Evolutionary conservation across 2,888 invertebrate genomes (phyloP).

Genomic region (Diplolepis rosae): DNA sequence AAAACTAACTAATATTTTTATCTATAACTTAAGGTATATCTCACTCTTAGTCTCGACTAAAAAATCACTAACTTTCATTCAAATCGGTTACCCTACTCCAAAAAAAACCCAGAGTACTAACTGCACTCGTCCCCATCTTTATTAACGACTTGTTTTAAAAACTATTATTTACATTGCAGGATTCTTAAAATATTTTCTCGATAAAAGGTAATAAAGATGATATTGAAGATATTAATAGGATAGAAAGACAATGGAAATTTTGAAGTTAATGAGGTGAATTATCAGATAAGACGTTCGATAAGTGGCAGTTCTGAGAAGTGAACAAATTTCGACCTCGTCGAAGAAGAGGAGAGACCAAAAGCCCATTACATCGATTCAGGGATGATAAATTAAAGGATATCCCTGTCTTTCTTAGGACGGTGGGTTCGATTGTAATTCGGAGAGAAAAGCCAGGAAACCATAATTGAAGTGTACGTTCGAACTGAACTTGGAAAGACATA

Average conservation of each 20-base stretch:
- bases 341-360: background rate
- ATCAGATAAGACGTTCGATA: slow-evolving; percentile 11
- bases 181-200: background rate
- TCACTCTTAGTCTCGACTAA: too few relatives aligned
- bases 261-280: slow-evolving; percentile 21
- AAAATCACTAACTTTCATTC: too few relatives aligned
- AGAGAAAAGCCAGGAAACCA: slow-evolving; percentile 31
- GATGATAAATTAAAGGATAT: slow-evolving; percentile 26
- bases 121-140: too few relatives aligned
- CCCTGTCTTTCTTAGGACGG: slow-evolving; percentile 22
- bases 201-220: background rate
- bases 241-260: background rate
- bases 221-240: background rate
- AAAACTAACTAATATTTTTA: too few relatives aligned
- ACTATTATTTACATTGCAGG: background rate
- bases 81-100: too few relatives aligned
- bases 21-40: too few relatives aligned
- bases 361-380: slow-evolving; percentile 27
- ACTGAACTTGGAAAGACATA: slow-evolving; percentile 29
- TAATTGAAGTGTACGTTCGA: slow-evolving; percentile 30
- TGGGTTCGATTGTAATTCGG: slow-evolving; percentile 28
- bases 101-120: too few relatives aligned
- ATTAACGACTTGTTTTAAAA: background rate
- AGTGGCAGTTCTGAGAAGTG: slow-evolving; percentile 22
- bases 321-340: background rate